These are phyloP conservation scores for Colius striatus DNA, from an alignment of 2,113 vertebrate species.

Conservation along the genomic window DNA sequence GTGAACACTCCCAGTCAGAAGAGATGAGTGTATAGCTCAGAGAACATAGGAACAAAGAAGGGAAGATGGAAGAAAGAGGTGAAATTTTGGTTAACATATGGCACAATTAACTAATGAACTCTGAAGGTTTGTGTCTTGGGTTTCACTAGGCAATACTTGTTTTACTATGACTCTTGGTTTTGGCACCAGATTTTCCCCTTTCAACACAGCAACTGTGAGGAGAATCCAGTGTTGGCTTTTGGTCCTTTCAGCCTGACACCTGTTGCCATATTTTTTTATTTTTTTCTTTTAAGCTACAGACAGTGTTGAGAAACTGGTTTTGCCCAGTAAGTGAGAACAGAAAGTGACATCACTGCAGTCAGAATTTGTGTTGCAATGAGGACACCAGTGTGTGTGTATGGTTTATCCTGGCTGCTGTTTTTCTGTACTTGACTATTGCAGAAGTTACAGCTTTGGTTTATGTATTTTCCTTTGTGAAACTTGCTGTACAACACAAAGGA, in stretches of 20 bases:
- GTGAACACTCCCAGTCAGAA: not conserved
- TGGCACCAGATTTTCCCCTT: not conserved
- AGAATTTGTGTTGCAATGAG: not conserved
- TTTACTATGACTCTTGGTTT: not conserved
- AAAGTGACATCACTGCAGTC: not conserved
- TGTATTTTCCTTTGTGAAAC: not conserved
- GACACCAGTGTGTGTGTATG: rapidly evolving
- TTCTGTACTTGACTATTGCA: not conserved
- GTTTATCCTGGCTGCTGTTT: not conserved
- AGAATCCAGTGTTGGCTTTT: not conserved
- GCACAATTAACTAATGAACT: not conserved
- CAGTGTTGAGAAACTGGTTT: not conserved
- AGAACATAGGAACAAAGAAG: not conserved
- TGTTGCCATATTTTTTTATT: not conserved
- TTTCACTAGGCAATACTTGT: not conserved
- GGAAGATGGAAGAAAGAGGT: not conserved
- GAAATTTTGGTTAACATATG: not conserved
- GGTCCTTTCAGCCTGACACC: not conserved
- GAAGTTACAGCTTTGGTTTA: not conserved
- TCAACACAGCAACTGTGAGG: not conserved
- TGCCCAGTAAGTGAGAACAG: not conserved
- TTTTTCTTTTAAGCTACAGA: not conserved
- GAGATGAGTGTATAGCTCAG: not conserved
- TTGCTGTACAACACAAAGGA: not conserved
- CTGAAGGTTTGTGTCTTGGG: not conserved